These are phyloP conservation scores for Drosophila neotestacea DNA, from an alignment of 2,888 invertebrate species.

Conservation along the genomic window DNA sequence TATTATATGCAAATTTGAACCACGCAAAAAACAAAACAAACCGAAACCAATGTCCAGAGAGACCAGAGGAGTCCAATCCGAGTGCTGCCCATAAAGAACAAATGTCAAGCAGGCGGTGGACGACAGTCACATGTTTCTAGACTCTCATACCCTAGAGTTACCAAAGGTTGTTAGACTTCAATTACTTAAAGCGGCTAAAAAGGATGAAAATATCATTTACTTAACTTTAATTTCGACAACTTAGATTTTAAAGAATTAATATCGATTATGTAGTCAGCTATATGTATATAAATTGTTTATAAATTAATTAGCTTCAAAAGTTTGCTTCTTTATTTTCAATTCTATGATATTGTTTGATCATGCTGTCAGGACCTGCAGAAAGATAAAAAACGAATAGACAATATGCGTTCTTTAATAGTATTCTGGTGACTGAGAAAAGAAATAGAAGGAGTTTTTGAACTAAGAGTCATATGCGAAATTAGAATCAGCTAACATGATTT, in stretches of 20 bases:
- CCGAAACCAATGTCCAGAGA: constrained; percentile 43
- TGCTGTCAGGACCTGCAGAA: too few relatives aligned
- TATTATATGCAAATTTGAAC: constrained; percentile 85
- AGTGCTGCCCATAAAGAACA: constrained; percentile 82
- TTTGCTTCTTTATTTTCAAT: too few relatives aligned
- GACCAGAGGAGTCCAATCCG: constrained; percentile 35
- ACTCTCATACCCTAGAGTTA: constrained; percentile 28
- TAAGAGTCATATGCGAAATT: too few relatives aligned
- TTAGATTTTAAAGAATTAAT: background rate
- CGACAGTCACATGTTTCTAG: constrained; percentile 46
- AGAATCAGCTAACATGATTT: too few relatives aligned
- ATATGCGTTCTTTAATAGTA: too few relatives aligned
- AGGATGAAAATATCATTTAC: background rate
- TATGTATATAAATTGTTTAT: too few relatives aligned
- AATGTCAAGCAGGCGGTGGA: constrained; percentile 68
- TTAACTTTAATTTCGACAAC: background rate
- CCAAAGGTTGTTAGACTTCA: background rate
- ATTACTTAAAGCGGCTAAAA: background rate
- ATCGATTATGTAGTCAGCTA: too few relatives aligned
- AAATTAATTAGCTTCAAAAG: too few relatives aligned
- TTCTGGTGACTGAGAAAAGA: too few relatives aligned
- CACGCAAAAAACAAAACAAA: constrained; percentile 58
- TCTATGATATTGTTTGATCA: too few relatives aligned
- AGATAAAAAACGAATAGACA: too few relatives aligned
- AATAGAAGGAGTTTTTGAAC: too few relatives aligned